These are phyloP conservation scores for Clarias batrachus DNA, from an alignment of 2,113 vertebrate species.

Conservation along the genomic window DNA sequence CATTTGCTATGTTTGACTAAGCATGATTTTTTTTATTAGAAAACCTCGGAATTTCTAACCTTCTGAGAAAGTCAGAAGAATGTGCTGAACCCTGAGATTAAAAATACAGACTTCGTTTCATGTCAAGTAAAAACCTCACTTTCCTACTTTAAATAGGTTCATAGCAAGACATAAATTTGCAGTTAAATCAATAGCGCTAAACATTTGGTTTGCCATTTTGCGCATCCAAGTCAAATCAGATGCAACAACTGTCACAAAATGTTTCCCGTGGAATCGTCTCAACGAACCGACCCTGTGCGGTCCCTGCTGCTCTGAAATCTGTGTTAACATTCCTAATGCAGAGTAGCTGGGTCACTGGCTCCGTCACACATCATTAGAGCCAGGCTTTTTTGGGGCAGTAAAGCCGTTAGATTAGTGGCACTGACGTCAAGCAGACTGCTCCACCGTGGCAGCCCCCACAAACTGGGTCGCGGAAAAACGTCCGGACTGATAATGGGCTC, in stretches of 20 bases:
- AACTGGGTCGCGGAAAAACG: conserved; percentile 26
- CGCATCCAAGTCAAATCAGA: background rate
- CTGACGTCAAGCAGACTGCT: conserved; percentile 40
- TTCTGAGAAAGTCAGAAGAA: background rate
- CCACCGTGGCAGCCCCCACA: conserved; percentile 15
- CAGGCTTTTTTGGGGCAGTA: conserved; percentile 49
- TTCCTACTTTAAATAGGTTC: background rate
- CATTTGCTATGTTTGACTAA: background rate
- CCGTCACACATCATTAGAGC: conserved; percentile 42
- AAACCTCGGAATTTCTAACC: background rate
- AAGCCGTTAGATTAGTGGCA: conserved; percentile 37
- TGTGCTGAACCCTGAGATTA: background rate
- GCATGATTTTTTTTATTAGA: background rate
- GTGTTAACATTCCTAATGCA: conserved; percentile 19
- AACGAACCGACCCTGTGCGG: no score
- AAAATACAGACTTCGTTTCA: background rate
- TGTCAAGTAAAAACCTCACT: background rate
- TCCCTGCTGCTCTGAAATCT: conserved; percentile 5
- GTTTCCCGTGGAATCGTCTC: background rate
- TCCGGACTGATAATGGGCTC: conserved; percentile 15
- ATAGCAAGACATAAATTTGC: background rate
- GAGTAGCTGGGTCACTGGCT: conserved; percentile 22
- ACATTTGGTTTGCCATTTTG: background rate
- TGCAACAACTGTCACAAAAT: background rate
- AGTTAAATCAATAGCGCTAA: background rate